Conservation (phyloP, 2,888 invertebrate species). For the Bellardia bayeri region DNA sequence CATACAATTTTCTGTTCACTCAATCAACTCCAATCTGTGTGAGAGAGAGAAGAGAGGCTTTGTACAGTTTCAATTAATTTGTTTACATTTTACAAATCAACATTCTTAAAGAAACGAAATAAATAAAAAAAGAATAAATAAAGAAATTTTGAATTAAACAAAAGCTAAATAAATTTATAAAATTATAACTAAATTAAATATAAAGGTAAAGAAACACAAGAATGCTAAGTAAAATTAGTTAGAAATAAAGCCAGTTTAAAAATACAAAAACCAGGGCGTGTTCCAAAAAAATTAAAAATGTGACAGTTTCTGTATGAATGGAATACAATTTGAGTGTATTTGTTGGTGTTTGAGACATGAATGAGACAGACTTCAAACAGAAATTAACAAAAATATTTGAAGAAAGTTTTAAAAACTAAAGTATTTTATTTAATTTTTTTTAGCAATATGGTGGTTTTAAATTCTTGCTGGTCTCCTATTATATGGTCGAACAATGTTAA, state of each 20-base stretch:
- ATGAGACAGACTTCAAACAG: background rate
- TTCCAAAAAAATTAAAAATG: slow-evolving; percentile 28
- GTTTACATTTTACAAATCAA: slow-evolving; percentile 65
- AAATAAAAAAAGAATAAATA: slow-evolving; percentile 8
- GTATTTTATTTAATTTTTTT: slow-evolving; percentile 21
- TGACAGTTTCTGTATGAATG: slow-evolving; percentile 4
- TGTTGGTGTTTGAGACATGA: background rate
- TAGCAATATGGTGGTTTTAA: slow-evolving; percentile 88
- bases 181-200: background rate
- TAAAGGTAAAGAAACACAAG: slow-evolving; percentile 14
- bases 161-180: slow-evolving; percentile 31
- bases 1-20: background rate
- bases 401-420: background rate
- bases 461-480: slow-evolving; percentile 95
- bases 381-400: slow-evolving; percentile 14
- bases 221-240: background rate
- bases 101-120: slow-evolving; percentile 26
- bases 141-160: slow-evolving; percentile 16
- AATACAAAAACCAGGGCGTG: slow-evolving; percentile 56
- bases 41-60: slow-evolving; percentile 65
- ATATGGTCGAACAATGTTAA: slow-evolving; percentile 93
- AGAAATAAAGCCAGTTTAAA: background rate
- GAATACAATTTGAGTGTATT: background rate
- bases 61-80: slow-evolving; percentile 68
- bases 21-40: slow-evolving; percentile 29